These are phyloP conservation scores for Cenopis cana DNA, from an alignment of 2,888 invertebrate genomes.

Conservation along the genomic window DNA sequence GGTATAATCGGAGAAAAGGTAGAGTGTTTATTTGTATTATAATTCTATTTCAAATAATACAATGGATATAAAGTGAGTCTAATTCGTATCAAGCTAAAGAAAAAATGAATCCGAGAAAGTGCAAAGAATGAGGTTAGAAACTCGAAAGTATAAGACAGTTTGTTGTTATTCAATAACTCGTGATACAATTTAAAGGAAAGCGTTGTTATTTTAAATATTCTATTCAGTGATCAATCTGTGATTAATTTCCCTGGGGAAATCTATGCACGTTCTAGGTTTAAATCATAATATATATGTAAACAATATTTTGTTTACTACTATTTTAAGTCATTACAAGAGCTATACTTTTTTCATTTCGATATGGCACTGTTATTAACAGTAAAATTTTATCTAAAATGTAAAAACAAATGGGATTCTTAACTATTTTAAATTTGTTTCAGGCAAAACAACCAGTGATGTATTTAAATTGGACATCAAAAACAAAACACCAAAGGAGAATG, in stretches of 20 bases:
- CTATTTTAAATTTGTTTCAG: constrained; percentile 65
- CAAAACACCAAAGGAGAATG: constrained; percentile 86
- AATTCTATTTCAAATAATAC: constrained; percentile 5
- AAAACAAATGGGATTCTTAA: constrained; percentile 7
- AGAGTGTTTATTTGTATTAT: constrained; percentile 50
- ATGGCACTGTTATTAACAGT: constrained; percentile 14
- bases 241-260: neutral
- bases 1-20: constrained; percentile 81
- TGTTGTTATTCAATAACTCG: constrained; percentile 33
- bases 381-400: neutral
- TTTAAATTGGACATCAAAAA: constrained; percentile 86
- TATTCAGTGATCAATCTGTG: neutral
- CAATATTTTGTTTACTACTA: constrained; percentile 20
- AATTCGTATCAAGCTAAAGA: neutral
- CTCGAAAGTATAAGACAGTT: constrained; percentile 34
- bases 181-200: neutral
- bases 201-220: neutral
- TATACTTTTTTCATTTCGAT: neutral
- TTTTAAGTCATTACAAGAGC: neutral
- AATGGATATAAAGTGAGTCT: neutral
- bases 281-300: neutral
- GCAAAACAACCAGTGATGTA: constrained; percentile 86
- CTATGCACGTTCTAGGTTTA: neutral
- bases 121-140: constrained; percentile 35
- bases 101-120: constrained; percentile 13